Evolutionary conservation across 2,888 invertebrate species (phyloP).

Genomic region (Elegia similella): DNA sequence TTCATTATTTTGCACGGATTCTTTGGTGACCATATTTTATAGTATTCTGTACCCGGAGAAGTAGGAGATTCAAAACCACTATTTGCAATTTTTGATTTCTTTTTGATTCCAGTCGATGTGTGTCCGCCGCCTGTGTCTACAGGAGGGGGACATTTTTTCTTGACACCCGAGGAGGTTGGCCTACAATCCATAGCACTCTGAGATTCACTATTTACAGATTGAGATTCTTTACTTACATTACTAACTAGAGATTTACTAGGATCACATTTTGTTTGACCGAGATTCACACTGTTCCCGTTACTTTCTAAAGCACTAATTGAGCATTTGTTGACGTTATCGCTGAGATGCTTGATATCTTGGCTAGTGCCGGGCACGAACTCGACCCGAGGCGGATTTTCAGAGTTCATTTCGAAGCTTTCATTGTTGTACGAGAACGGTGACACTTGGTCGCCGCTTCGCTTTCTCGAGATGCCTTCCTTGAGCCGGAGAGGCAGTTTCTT

Average conservation of each 20-base stretch:
- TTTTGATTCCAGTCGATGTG: constrained; percentile 82
- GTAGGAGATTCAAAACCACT: constrained; percentile 78
- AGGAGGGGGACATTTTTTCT: constrained; percentile 80
- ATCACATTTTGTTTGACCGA: constrained; percentile 74
- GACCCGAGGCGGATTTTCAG: constrained; percentile 62
- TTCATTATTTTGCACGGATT: constrained; percentile 82
- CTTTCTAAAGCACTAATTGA: constrained; percentile 79
- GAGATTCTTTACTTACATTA: constrained; percentile 70
- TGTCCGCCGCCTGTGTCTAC: constrained; percentile 77
- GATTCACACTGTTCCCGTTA: constrained; percentile 63
- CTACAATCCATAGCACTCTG: constrained; percentile 58
- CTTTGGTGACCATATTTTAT: constrained; percentile 86
- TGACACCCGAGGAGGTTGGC: constrained; percentile 73
- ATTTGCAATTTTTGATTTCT: constrained; percentile 81
- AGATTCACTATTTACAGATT: constrained; percentile 73
- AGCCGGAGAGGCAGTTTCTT: constrained; percentile 80
- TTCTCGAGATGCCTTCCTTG: constrained; percentile 77
- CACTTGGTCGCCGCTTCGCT: constrained; percentile 71
- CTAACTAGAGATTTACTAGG: constrained; percentile 74
- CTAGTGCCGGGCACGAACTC: constrained; percentile 67
- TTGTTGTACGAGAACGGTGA: constrained; percentile 75
- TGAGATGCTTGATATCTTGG: constrained; percentile 72
- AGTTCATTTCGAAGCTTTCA: constrained; percentile 77
- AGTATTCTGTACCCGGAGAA: constrained; percentile 84
- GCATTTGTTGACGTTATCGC: constrained; percentile 78